phyloP scores from a whole-genome alignment of 1,140 invertebrate species.

The Diprion similis region DNA sequence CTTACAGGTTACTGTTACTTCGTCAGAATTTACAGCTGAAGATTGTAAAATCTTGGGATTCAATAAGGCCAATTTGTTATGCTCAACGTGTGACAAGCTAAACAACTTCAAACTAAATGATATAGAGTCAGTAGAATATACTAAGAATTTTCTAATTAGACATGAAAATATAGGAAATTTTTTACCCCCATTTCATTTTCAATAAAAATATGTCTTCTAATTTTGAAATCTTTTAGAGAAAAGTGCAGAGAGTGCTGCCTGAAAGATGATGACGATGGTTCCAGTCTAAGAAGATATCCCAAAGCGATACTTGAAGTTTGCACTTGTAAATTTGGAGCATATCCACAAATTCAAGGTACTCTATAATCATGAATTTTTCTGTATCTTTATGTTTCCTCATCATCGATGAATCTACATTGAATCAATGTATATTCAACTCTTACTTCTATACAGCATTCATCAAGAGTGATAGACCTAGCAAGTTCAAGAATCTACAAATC shows the following conservation, averaged over 20 bases:
- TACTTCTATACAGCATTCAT: constrained; percentile 77
- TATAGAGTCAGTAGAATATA: constrained; percentile 62
- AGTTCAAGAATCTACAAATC: constrained; percentile 89
- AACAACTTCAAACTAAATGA: constrained; percentile 77
- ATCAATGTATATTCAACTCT: constrained; percentile 10
- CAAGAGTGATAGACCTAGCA: constrained; percentile 83
- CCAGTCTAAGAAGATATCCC: constrained; percentile 76
- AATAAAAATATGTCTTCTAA: no score
- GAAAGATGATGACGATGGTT: constrained; percentile 69
- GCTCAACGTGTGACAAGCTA: constrained; percentile 87
- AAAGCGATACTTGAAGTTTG: constrained; percentile 91
- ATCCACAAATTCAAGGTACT: constrained; percentile 90
- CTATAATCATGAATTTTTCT: not conserved
- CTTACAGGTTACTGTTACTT: constrained; percentile 19
- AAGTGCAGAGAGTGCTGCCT: constrained; percentile 80
- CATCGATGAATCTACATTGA: constrained; percentile 5
- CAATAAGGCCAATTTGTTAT: constrained; percentile 84
- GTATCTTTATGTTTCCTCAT: not conserved
- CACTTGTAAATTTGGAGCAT: constrained; percentile 94
- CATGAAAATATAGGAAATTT: constrained; percentile 7
- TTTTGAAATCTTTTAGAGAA: constrained; percentile 60
- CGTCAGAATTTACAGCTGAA: constrained; percentile 74
- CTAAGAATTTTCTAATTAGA: constrained; percentile 4
- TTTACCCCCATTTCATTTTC: no score
- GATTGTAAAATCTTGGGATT: constrained; percentile 88